Conservation (phyloP, 1,140 invertebrate species). For the Drosophila funebris region DNA sequence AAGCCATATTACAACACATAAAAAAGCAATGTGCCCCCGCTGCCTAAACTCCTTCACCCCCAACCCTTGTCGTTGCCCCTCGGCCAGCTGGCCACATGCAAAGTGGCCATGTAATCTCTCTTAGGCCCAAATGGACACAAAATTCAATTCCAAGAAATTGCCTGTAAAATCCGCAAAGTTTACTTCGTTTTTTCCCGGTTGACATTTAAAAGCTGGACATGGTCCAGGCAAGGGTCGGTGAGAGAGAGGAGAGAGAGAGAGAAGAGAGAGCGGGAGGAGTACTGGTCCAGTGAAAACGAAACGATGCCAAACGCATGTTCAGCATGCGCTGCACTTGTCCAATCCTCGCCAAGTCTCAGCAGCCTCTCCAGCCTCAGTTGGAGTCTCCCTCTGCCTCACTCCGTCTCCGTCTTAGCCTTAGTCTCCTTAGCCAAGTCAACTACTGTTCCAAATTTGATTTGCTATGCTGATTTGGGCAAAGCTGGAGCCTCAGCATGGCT, state of each 20-base stretch:
- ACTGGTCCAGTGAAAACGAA: conserved; percentile 46
- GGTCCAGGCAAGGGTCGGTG: conserved; percentile 6
- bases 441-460: conserved; percentile 82
- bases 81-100: conserved; percentile 42
- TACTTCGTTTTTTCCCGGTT: conserved; percentile 14
- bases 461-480: conserved; percentile 67
- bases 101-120: conserved; percentile 51
- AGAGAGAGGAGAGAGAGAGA: neutral
- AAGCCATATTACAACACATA: conserved; percentile 35
- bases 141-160: conserved; percentile 79
- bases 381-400: neutral
- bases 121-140: conserved; percentile 62
- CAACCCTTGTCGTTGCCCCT: neutral
- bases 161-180: conserved; percentile 61
- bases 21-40: conserved; percentile 13
- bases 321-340: conserved; percentile 72
- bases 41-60: neutral
- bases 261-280: neutral
- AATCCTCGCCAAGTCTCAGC: neutral
- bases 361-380: neutral
- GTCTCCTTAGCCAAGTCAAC: conserved; percentile 39
- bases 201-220: conserved; percentile 49
- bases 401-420: neutral
- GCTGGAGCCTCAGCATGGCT: neutral
- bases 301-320: conserved; percentile 75